Percentiles rank a stretch among this genome's conserved stretches.
Evolutionary conservation across 2,888 invertebrate genomes (phyloP).

Genomic region (Plusia festucae): DNA sequence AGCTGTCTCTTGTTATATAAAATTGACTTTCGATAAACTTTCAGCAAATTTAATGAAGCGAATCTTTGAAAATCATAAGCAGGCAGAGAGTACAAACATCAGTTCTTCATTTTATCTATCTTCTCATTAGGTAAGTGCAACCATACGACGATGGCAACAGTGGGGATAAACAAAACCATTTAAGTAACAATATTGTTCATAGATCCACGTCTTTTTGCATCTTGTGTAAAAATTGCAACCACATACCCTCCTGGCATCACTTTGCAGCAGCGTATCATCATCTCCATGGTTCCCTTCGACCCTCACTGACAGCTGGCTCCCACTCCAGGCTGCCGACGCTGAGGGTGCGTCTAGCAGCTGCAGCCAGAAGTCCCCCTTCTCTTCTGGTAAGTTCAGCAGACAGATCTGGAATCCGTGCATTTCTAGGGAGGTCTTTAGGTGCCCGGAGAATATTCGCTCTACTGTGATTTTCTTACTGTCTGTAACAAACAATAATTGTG

Average conservation of each 20-base stretch:
- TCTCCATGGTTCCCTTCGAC: slow-evolving; percentile 72
- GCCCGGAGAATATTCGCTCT: slow-evolving; percentile 88
- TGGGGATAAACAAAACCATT: no score
- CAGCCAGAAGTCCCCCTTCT: slow-evolving; percentile 83
- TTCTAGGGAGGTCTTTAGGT: slow-evolving; percentile 93
- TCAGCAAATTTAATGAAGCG: no score
- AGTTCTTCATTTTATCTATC: no score
- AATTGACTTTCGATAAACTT: no score
- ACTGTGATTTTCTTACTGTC: slow-evolving; percentile 81
- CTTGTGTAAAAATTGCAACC: no score
- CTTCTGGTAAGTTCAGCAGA: slow-evolving; percentile 88
- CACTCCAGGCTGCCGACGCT: slow-evolving; percentile 90
- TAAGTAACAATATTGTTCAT: no score
- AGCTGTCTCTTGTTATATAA: no score
- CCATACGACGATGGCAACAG: no score
- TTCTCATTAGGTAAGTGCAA: no score
- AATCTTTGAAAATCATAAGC: no score
- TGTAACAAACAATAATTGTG: slow-evolving; percentile 64
- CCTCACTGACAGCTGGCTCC: slow-evolving; percentile 74
- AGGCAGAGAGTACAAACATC: no score
- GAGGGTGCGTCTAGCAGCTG: slow-evolving; percentile 89
- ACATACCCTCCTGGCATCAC: slow-evolving; percentile 70
- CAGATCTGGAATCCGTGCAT: slow-evolving; percentile 94
- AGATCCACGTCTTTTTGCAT: no score
- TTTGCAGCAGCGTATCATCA: slow-evolving; percentile 72